Evolutionary conservation across 1,140 invertebrate genomes (phyloP).

Genomic region (Chironomus striatipennis): DNA sequence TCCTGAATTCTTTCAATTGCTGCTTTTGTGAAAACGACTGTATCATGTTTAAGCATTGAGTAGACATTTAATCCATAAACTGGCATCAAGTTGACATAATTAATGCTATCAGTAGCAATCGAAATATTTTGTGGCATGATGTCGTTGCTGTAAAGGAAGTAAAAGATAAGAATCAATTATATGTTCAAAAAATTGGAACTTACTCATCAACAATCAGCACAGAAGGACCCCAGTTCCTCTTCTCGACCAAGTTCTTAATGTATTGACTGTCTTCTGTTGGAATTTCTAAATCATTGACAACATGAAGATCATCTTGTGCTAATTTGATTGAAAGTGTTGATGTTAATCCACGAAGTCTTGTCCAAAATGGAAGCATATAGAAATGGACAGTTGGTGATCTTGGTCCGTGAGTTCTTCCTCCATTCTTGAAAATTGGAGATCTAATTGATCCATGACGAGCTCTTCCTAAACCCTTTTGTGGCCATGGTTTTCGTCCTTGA

Average conservation of each 20-base stretch:
- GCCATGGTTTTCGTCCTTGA: constrained; percentile 76
- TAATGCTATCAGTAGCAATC: constrained; percentile 62
- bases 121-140: constrained; percentile 81
- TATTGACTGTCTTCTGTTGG: constrained; percentile 73
- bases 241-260: constrained; percentile 68
- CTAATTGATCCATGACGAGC: constrained; percentile 86
- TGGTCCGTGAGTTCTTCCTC: constrained; percentile 81
- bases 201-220: constrained; percentile 88
- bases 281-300: constrained; percentile 80
- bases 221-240: constrained; percentile 90
- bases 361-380: constrained; percentile 79
- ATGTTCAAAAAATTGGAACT: constrained; percentile 39
- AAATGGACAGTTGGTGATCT: constrained; percentile 80
- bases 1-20: constrained; percentile 82
- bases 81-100: constrained; percentile 90
- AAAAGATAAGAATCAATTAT: constrained; percentile 25
- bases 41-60: constrained; percentile 94
- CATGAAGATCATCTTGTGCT: constrained; percentile 89
- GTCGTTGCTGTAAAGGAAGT: constrained; percentile 59
- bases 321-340: constrained; percentile 81
- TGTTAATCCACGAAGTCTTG: constrained; percentile 68
- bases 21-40: constrained; percentile 76
- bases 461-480: constrained; percentile 84
- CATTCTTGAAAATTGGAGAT: constrained; percentile 73
- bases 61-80: constrained; percentile 80